These are phyloP conservation scores for Melanotus villosus DNA, from an alignment of 2,888 invertebrate genomes.

Conservation along the genomic window DNA sequence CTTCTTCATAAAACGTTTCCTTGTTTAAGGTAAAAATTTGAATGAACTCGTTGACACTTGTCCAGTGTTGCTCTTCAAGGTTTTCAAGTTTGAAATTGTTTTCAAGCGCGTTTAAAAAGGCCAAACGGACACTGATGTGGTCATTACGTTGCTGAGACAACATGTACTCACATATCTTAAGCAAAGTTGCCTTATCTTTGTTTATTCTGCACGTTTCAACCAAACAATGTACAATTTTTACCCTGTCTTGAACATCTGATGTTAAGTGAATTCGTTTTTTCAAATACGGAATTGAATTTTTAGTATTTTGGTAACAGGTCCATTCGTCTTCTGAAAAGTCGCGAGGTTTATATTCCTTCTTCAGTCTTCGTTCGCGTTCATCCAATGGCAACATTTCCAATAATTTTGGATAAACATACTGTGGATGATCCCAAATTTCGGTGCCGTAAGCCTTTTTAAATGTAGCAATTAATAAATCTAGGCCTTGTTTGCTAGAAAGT, in stretches of 20 bases:
- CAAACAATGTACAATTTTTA: conserved; percentile 13
- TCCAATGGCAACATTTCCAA: conserved; percentile 22
- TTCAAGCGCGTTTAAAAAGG: not conserved
- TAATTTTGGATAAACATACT: not conserved
- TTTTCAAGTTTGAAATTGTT: conserved; percentile 3
- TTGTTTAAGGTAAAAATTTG: conserved; percentile 18
- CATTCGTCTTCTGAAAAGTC: conserved; percentile 2
- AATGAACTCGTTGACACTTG: conserved; percentile 13
- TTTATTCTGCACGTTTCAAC: conserved; percentile 38
- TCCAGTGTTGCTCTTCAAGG: conserved; percentile 24
- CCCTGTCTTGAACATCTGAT: conserved; percentile 7
- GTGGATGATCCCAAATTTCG: conserved; percentile 27
- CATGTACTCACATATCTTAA: conserved; percentile 20
- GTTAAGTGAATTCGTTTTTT: conserved; percentile 15
- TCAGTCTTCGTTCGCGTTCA: conserved; percentile 7
- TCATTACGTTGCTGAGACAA: conserved; percentile 22
- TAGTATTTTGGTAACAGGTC: conserved; percentile 6
- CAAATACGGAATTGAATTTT: conserved; percentile 25
- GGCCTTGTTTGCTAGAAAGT: not conserved
- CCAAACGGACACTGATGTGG: conserved; percentile 1
- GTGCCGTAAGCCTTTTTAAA: conserved; percentile 24
- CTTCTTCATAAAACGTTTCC: conserved; percentile 6
- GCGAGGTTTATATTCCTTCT: not conserved
- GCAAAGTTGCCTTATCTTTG: conserved; percentile 2
- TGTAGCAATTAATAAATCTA: conserved; percentile 6